Evolutionary conservation across 2,888 invertebrate species (phyloP).

Genomic region (Caenorhabditis japonica): DNA sequence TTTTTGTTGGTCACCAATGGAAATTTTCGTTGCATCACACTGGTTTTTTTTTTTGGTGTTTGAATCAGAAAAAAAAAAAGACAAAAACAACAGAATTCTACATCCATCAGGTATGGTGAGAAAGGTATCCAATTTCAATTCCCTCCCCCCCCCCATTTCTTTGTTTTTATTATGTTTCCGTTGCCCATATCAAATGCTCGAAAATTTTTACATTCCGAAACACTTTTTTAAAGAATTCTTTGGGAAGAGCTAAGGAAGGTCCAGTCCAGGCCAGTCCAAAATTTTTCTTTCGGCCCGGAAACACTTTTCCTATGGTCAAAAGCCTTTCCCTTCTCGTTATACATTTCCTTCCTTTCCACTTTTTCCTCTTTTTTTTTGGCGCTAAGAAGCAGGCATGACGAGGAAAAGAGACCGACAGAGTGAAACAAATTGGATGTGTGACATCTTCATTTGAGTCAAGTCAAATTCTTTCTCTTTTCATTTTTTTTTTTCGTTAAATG

Average conservation of each 20-base stretch:
- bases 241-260: no score
- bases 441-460: slow-evolving; percentile 39
- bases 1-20: no score
- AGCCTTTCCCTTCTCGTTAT: slow-evolving; percentile 5
- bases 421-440: slow-evolving; percentile 47
- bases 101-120: background rate
- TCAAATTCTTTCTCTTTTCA: slow-evolving; percentile 8
- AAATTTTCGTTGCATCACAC: no score
- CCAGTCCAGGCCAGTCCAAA: no score
- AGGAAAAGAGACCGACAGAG: slow-evolving; percentile 9
- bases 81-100: background rate
- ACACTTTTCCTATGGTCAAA: background rate
- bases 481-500: background rate
- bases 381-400: slow-evolving; percentile 24
- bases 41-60: no score
- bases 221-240: no score
- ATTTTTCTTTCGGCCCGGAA: background rate
- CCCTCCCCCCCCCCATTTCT: slow-evolving; percentile 3
- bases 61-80: background rate
- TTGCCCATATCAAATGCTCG: no score
- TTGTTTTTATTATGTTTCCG: no score
- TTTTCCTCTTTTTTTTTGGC: background rate
- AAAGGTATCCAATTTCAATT: slow-evolving; percentile 39
- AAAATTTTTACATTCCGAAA: no score
- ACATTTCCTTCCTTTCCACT: slow-evolving; percentile 5